Percentiles rank a stretch among this genome's conserved stretches.
These are phyloP conservation scores for Autographa gamma DNA, from an alignment of 2,888 invertebrate species.

Conservation along the genomic window DNA sequence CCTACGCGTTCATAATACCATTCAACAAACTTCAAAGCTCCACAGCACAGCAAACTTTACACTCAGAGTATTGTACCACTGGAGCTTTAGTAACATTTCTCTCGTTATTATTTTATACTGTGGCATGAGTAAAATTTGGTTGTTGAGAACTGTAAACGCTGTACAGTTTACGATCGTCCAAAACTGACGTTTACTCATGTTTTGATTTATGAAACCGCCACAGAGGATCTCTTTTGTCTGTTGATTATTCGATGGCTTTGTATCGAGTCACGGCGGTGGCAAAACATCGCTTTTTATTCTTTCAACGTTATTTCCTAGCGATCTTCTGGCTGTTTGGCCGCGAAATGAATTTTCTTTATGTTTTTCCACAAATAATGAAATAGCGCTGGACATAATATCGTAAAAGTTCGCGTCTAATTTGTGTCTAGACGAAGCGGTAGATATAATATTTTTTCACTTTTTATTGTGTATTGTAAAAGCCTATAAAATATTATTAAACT, in stretches of 20 bases:
- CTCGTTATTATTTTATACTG: conserved; percentile 25
- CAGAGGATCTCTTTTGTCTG: conserved; percentile 68
- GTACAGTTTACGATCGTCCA: conserved; percentile 74
- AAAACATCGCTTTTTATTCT: conserved; percentile 61
- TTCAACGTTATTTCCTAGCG: conserved; percentile 54
- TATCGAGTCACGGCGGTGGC: conserved; percentile 53
- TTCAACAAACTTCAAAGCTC: conserved; percentile 26
- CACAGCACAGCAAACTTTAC: conserved; percentile 49
- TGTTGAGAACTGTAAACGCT: conserved; percentile 54
- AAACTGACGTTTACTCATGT: conserved; percentile 77
- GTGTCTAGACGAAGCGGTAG: conserved; percentile 62
- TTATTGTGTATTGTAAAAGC: conserved; percentile 13
- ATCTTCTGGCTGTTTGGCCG: conserved; percentile 64
- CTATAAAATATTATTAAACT: conserved; percentile 7
- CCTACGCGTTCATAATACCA: conserved; percentile 51
- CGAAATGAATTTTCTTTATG: conserved; percentile 71
- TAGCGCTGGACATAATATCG: conserved; percentile 64
- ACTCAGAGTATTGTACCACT: conserved; percentile 11
- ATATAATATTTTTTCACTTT: conserved; percentile 48
- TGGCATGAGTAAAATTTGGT: conserved; percentile 39
- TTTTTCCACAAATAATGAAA: conserved; percentile 62
- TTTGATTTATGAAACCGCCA: conserved; percentile 76
- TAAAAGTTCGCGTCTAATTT: conserved; percentile 70
- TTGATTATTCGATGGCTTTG: conserved; percentile 67
- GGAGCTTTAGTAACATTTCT: background rate